Evolutionary conservation across 2,113 vertebrate genomes (phyloP), one percentile per base, ranked within the genome.

Genomic region (Microcebus griseorufus): DNA sequence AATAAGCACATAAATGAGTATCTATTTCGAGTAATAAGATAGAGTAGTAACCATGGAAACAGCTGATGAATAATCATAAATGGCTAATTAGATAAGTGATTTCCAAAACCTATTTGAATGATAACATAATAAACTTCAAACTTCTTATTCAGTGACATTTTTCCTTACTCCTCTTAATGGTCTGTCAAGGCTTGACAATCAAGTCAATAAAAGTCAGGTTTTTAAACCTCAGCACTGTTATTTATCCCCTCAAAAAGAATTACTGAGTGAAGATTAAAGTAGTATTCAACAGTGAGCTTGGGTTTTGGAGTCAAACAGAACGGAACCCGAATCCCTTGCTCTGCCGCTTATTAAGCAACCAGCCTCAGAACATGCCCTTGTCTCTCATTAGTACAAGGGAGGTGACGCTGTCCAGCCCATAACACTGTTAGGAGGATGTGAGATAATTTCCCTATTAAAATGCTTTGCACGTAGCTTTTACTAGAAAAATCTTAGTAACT

Each of bases 61-160:
- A 93, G 80, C 91, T 51, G 79, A 94, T 58, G 75, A 93, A 95
- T 95, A 89, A 96, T 96, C 76, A 95, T 93, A 90, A 90, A 94
- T 80, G 87, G 84, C 88, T 97, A 96, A 97, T 95, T 95, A 95
- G 91, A 25, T 94, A 94, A 96, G 85, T 91, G 67, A 97, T 93
- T 96, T 97, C 92, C 87, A 93, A 95, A 95, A 81, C 37, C 64
- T 80, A 93, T 88, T 93, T 84, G 87, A 96, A 96, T 92, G 85
- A 76, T 89, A 90, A 93, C 87, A 18, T 64, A 92, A 93, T 92
- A 93, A 88, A 92, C 83, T 92, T 91, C 67, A 93, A 51, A 83
- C 53, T 94, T 93, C 73, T 94, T 87, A 55, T n/a, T 64, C 27
- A 42, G 86, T 89, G 73, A 90, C 85, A 39, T 65, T 94, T 93